These are phyloP conservation scores for Glossophaga mutica DNA, from an alignment of 2,797 vertebrate genomes.

Conservation along the genomic window DNA sequence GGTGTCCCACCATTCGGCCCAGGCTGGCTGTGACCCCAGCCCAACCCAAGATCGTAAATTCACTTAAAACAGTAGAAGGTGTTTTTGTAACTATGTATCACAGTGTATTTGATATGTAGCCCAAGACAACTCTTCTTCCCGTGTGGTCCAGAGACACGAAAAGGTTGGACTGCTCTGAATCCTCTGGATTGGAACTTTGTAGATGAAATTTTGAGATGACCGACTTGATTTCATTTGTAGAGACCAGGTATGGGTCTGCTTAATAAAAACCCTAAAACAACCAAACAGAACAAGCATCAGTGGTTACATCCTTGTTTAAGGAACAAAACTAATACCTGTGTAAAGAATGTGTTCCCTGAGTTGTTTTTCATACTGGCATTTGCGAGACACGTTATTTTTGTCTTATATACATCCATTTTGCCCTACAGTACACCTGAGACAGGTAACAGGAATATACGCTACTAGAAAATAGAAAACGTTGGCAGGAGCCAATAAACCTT, in stretches of 20 bases:
- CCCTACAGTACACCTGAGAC: neutral
- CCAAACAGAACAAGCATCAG: neutral
- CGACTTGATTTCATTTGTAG: neutral
- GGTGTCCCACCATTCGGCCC: too few species aligned
- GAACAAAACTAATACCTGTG: neutral
- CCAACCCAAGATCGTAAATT: too few species aligned
- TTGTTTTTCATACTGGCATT: neutral
- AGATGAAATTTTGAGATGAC: neutral
- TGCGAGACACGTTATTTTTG: neutral
- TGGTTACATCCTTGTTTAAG: neutral
- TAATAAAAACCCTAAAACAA: slow-evolving; percentile 18
- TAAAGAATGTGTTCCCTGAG: neutral
- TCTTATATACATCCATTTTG: neutral
- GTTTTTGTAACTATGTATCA: too few species aligned
- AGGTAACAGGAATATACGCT: neutral
- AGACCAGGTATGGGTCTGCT: neutral
- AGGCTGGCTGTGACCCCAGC: too few species aligned
- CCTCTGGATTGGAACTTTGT: neutral
- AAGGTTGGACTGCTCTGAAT: neutral
- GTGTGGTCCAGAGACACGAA: too few species aligned
- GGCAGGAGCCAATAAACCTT: neutral
- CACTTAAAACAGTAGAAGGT: too few species aligned
- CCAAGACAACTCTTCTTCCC: too few species aligned
- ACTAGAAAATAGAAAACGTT: neutral
- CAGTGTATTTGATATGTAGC: too few species aligned